phyloP scores from a whole-genome alignment of 2,888 invertebrate species.

The Apodemia mormo region DNA sequence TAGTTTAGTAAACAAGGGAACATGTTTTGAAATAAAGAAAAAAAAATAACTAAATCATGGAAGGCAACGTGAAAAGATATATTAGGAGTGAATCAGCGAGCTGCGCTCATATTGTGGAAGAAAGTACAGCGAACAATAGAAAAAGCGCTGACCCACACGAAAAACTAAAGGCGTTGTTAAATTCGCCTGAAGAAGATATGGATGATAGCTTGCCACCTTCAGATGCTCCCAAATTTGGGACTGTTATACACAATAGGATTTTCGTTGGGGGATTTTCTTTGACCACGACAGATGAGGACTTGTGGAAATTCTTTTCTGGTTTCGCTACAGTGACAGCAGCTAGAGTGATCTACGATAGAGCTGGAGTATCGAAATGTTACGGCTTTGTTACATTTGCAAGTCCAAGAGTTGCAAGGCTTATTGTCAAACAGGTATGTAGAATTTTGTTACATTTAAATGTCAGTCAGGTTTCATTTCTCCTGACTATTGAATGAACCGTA shows the following conservation, averaged over 20 bases:
- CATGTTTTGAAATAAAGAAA: slow-evolving; percentile 62
- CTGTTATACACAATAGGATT: slow-evolving; percentile 95
- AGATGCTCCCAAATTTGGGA: slow-evolving; percentile 85
- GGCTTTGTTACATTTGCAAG: slow-evolving; percentile 88
- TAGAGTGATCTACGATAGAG: slow-evolving; percentile 96
- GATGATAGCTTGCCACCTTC: slow-evolving; percentile 71
- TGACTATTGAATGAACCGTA: background rate
- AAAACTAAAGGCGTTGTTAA: slow-evolving; percentile 70
- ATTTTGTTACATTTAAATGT: slow-evolving; percentile 4
- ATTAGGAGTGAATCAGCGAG: slow-evolving; percentile 75
- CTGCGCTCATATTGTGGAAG: slow-evolving; percentile 77
- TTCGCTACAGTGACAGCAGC: slow-evolving; percentile 95
- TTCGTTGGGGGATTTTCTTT: slow-evolving; percentile 98
- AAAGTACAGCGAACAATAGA: slow-evolving; percentile 61
- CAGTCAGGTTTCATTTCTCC: background rate
- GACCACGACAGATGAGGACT: slow-evolving; percentile 95
- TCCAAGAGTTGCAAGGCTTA: slow-evolving; percentile 73
- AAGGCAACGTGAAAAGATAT: slow-evolving; percentile 68
- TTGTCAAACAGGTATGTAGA: slow-evolving; percentile 73
- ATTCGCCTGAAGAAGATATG: slow-evolving; percentile 70
- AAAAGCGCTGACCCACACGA: slow-evolving; percentile 72
- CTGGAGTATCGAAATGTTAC: slow-evolving; percentile 97
- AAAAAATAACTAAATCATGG: slow-evolving; percentile 53
- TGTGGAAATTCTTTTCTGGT: slow-evolving; percentile 94
- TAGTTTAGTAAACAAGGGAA: slow-evolving; percentile 78